A percentile compares a stretch with the other conserved stretches of the same genome.
Conservation (phyloP, 2,888 invertebrate genomes). For the Acleris emargana region DNA sequence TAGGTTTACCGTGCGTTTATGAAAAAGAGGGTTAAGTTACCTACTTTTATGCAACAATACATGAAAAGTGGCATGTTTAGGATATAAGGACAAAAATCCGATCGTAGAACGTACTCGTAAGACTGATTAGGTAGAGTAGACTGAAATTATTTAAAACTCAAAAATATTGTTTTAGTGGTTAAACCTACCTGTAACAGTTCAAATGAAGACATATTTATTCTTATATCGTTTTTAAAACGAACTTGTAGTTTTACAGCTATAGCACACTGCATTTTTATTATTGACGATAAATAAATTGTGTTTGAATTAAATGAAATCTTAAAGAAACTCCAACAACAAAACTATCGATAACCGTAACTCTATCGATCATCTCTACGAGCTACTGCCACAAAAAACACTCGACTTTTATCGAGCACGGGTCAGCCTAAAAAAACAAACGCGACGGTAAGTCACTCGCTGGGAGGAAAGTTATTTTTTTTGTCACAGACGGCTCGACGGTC, state of each 20-base stretch:
- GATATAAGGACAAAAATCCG: not conserved
- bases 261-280: no score
- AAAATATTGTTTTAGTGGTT: no score
- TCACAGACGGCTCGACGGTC: constrained; percentile 68
- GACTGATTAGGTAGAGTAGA: no score
- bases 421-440: constrained; percentile 81
- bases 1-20: no score
- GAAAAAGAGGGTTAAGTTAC: no score
- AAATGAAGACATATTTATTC: no score
- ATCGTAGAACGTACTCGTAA: no score
- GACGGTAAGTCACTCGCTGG: constrained; percentile 78
- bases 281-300: no score
- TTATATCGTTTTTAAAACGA: no score
- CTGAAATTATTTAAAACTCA: no score
- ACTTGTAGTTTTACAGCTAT: no score
- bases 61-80: not conserved
- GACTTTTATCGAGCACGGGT: constrained; percentile 77
- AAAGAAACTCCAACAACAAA: constrained; percentile 39
- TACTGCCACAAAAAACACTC: constrained; percentile 80
- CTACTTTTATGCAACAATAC: not conserved
- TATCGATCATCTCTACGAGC: constrained; percentile 53
- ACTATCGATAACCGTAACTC: constrained; percentile 47
- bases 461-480: constrained; percentile 76
- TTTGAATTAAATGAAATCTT: not conserved
- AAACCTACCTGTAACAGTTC: no score